Base-by-base conservation (phyloP, 1,140 invertebrate genomes). In the Mya arenaria region DNA sequence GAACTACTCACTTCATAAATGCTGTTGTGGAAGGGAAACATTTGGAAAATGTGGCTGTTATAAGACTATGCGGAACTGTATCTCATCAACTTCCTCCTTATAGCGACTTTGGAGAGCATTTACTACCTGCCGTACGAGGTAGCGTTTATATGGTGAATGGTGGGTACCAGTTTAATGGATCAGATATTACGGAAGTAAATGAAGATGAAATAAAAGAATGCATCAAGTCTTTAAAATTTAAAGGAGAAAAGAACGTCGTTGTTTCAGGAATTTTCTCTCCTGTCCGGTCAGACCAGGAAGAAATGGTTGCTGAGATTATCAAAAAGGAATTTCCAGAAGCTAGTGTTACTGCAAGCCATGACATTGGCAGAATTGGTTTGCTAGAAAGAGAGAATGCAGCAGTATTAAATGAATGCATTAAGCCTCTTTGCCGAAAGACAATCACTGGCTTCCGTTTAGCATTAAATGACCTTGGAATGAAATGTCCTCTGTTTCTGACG, bases 1-100 rank as follows among this genome's bases (percentile, higher is more conserved):
- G 91, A 23, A 92, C 91, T 13, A 92, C 91, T 1, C 91, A 92
- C 80, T 91, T 92, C 82, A 86, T 91, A 4, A 92, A 92, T 68
- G 91, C 91, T 23, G 85, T 90, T 4, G 79, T 91, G 19, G 88
- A 92, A 73, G 71, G 89, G 8, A 87, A 87, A 79, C 63, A 84
- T 66, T 79, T 92, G 36, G 84, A 84, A 36, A 86, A 80, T 62
- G 89, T 92, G 13, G 83, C 86, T 4, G 87, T 91, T 10, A 86
- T 92, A 15, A 82, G 91, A 37, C n/a, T 92, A 13, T 91, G 91
- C 82, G 90, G 90, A 6, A 84, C 90, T 10, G 86, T 87, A 17
- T 90, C 90, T 4, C 65, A 58, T 19, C 79, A 85, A 15, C 56
- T 90, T 3, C 89, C 89, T 15, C 91, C 91, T 6, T 90, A 90